Conservation (phyloP, 2,888 invertebrate genomes). For the Platynereis dumerilii region DNA sequence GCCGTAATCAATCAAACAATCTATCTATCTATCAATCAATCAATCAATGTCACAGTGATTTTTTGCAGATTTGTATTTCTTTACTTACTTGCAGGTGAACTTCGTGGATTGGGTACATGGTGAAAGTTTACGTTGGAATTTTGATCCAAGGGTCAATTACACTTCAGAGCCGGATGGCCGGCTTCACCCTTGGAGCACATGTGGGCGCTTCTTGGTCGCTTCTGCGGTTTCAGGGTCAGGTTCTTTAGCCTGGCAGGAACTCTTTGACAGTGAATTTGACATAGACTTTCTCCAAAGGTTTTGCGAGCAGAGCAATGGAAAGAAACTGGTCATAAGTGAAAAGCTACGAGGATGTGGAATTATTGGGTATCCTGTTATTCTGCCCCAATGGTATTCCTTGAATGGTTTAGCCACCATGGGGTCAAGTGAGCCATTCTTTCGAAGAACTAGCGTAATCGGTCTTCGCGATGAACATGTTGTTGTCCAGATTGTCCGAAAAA, state of each 20-base stretch:
- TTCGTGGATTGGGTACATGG: constrained; percentile 10
- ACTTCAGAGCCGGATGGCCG: background rate
- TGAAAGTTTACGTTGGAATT: background rate
- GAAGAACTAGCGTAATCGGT: constrained; percentile 6
- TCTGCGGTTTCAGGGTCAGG: background rate
- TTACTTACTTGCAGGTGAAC: background rate
- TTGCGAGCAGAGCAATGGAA: background rate
- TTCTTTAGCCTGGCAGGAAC: background rate
- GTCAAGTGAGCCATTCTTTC: no score
- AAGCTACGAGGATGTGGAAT: background rate
- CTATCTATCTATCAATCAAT: no score
- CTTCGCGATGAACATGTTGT: constrained; percentile 2
- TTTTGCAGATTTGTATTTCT: no score
- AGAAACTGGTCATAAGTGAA: constrained; percentile 1
- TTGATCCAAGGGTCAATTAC: background rate
- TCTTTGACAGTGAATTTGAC: background rate
- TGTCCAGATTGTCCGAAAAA: constrained; percentile 2
- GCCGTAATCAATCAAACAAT: no score
- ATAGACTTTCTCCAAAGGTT: background rate
- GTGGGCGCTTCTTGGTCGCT: no score
- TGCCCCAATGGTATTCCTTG: background rate
- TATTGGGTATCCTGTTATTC: background rate
- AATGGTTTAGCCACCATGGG: background rate
- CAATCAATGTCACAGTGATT: no score
- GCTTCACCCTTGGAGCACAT: background rate